Conservation (phyloP, 2,113 vertebrate genomes). For the Anser brachyrhynchus region DNA sequence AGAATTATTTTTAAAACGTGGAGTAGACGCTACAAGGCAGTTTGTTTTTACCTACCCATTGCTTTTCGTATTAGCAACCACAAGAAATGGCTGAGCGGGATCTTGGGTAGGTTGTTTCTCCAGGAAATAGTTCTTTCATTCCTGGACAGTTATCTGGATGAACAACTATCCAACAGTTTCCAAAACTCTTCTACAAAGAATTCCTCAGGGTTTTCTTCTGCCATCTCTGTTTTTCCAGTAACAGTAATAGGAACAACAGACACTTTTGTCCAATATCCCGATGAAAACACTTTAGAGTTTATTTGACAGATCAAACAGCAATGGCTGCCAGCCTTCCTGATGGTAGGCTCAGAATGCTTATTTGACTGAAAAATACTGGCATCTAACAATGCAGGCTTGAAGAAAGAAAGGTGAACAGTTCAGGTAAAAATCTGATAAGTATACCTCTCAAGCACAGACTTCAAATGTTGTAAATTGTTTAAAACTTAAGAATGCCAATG, state of each 20-base stretch:
- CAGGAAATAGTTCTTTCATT: not conserved
- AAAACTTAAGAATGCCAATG: not conserved
- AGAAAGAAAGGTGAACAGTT: not conserved
- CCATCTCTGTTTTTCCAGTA: not conserved
- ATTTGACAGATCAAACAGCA: not conserved
- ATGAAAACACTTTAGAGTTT: slow-evolving; percentile 18
- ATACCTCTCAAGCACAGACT: not conserved
- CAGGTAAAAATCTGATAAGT: not conserved
- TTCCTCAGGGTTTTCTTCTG: not conserved
- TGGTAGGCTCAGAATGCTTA: not conserved
- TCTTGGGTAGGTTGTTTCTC: not conserved
- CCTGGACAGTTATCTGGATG: not conserved
- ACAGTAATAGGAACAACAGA: not conserved
- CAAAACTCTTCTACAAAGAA: slow-evolving; percentile 3
- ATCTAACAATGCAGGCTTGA: not conserved
- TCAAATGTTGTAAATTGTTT: not conserved
- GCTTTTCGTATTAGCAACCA: not conserved
- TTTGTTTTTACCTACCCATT: not conserved
- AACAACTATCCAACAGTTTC: not conserved
- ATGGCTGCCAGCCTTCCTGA: not conserved
- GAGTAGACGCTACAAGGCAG: not conserved
- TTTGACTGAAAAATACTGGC: not conserved
- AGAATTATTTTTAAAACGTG: not conserved
- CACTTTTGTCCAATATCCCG: not conserved
- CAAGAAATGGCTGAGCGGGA: not conserved